A percentile compares a stretch with the other conserved stretches of the same genome.
Conservation (phyloP, 2,113 vertebrate genomes). For the Tricholaema leucomelas region DNA sequence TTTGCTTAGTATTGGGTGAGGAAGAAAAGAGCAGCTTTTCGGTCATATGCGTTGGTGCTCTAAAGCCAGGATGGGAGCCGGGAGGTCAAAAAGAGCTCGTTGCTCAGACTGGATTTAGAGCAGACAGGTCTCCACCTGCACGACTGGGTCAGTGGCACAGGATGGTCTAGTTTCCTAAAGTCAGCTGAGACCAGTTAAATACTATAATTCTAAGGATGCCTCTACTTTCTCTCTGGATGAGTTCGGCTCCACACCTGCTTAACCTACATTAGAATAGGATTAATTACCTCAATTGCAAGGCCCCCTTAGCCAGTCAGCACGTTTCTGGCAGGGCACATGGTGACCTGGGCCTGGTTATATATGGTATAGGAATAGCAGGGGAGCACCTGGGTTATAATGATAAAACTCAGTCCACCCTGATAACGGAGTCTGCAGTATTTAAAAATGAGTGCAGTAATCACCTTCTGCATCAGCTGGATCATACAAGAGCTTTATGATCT, state of each 20-base stretch:
- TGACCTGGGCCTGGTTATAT: slow-evolving; percentile 58
- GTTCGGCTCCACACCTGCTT: slow-evolving; percentile 77
- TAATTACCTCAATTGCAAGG: slow-evolving; percentile 74
- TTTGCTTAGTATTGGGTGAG: neutral
- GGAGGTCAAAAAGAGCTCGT: neutral
- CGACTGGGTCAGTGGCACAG: slow-evolving; percentile 41
- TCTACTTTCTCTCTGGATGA: slow-evolving; percentile 59
- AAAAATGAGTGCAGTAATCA: neutral
- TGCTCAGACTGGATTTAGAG: slow-evolving; percentile 26
- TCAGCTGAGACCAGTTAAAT: slow-evolving; percentile 67
- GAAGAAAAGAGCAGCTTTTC: neutral
- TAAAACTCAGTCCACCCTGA: neutral
- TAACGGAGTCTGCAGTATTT: slow-evolving; percentile 64
- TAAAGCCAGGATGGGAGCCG: neutral
- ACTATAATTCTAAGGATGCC: slow-evolving; percentile 33
- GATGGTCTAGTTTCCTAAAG: slow-evolving; percentile 38
- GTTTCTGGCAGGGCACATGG: slow-evolving; percentile 72
- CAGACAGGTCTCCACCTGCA: slow-evolving; percentile 25
- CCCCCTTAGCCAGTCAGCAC: slow-evolving; percentile 72
- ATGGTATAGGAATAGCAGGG: neutral
- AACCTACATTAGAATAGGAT: slow-evolving; percentile 82
- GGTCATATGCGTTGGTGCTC: neutral
- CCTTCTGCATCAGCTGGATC: neutral
- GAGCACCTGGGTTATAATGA: slow-evolving; percentile 57
- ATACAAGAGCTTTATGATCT: neutral